Base-by-base conservation (phyloP, 2,113 vertebrate species). In the Nesoenas mayeri region DNA sequence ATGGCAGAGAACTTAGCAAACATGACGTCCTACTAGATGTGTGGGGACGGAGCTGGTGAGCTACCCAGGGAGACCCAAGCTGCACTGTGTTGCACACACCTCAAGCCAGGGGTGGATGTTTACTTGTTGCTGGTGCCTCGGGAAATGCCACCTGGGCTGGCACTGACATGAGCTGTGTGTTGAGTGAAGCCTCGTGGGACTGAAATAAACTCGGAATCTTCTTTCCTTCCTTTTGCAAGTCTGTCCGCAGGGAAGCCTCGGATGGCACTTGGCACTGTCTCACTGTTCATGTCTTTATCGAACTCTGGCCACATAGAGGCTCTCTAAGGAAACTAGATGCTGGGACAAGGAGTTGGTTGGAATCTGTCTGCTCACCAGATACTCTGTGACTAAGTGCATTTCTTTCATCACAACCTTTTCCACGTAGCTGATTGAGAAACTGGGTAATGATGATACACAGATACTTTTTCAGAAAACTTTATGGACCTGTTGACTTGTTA, bases 401-500 rank as follows among this genome's bases (percentile, higher is more conserved):
- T 88, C 90, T 94, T 95, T 96, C 70, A 92, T 81, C 72, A n/a
- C 78, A 93, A 83, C 64, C 50, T 91, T 93, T 94, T 88, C 90
- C 47, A 88, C 88, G 69, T 86, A 91, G 31, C 72, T 90, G 90
- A 86, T 83, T 77, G 95, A 95, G 67, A 93, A 94, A 83, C 54
- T 60, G 72, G 56, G 34, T 92, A 87, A 79, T 4, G 47, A 73
- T 77, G 79, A 93, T 93, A 90, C 51, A 50, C 69, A 84, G 75
- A 88, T 94, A 65, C 56, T 74, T 95, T 84, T 81, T 79, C 93
- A 85, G 61, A 82, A 95, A 80, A 61, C 48, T n/a, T 53, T 88
- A 26, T 53, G 83, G 31, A 75, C 65, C 14, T 83, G 26, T 90
- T 93, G 82, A 80, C 75, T 90, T 83, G 36, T 79, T 56, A 51